These are phyloP conservation scores for Poliocrania exsul DNA, from an alignment of 2,797 vertebrate species.

Conservation along the genomic window DNA sequence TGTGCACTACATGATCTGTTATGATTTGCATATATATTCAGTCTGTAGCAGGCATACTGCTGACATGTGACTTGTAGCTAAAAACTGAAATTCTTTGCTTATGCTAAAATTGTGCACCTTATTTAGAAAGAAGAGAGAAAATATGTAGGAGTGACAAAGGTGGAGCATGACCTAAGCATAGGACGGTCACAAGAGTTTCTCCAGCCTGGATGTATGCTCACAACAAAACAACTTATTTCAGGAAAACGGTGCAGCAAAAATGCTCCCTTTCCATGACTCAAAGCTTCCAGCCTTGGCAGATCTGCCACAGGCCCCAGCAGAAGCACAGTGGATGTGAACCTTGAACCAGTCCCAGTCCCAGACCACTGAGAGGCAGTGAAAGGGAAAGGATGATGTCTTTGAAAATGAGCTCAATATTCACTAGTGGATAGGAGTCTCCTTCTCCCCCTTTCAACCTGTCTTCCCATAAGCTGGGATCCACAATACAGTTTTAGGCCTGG, in stretches of 20 bases:
- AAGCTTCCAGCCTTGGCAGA: background rate
- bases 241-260: background rate
- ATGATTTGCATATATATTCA: background rate
- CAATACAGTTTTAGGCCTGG: background rate
- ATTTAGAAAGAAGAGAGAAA: background rate
- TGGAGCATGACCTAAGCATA: background rate
- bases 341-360: background rate
- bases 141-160: background rate
- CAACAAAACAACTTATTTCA: background rate
- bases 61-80: background rate
- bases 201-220: background rate
- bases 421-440: background rate
- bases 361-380: background rate
- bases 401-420: background rate
- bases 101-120: background rate
- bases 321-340: fast-evolving
- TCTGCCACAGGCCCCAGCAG: background rate
- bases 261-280: background rate
- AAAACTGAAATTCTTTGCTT: background rate
- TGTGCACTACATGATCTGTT: background rate
- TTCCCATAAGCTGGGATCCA: background rate
- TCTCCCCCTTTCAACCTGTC: background rate
- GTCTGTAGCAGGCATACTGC: background rate
- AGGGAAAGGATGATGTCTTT: background rate
- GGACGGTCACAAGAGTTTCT: background rate